Evolutionary conservation across 2,888 invertebrate species (phyloP).

Genomic region (Odontocerum albicorne): DNA sequence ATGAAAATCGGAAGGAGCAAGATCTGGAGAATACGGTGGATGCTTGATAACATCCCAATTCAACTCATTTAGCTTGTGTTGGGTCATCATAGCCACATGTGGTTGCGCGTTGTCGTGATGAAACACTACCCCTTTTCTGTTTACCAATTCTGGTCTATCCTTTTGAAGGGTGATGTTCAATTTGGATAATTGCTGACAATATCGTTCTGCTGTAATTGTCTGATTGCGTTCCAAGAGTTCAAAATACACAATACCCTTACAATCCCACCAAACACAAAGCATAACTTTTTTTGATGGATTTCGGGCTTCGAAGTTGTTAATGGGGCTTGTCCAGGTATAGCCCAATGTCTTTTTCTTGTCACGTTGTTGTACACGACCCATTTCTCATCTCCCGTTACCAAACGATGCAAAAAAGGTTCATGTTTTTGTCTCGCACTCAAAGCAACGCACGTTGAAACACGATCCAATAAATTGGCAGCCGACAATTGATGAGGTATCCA

Average conservation of each 20-base stretch:
- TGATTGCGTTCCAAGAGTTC: conserved; percentile 21
- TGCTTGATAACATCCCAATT: conserved; percentile 21
- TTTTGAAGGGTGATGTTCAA: conserved; percentile 23
- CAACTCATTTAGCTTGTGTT: conserved; percentile 22
- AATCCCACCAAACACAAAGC: no score
- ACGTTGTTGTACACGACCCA: no score
- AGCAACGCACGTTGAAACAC: no score
- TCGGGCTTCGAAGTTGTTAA: no score
- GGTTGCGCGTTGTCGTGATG: conserved; percentile 21
- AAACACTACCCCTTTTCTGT: conserved; percentile 23
- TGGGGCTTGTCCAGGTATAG: no score
- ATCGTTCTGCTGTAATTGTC: conserved; percentile 23
- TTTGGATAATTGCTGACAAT: conserved; percentile 23
- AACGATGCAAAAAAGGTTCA: no score
- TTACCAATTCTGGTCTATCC: conserved; percentile 21
- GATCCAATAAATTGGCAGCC: no score
- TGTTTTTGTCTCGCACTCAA: no score
- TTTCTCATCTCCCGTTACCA: no score
- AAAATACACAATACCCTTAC: conserved; percentile 3
- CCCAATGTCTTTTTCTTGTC: no score
- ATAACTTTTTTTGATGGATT: no score
- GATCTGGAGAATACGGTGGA: conserved; percentile 23
- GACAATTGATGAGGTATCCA: no score
- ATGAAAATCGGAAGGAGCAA: conserved; percentile 21
- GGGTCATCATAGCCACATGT: conserved; percentile 24